A percentile compares a stretch with the other conserved stretches of the same genome.
Conservation (phyloP, 2,888 invertebrate genomes). For the Cylloceria caligata region DNA sequence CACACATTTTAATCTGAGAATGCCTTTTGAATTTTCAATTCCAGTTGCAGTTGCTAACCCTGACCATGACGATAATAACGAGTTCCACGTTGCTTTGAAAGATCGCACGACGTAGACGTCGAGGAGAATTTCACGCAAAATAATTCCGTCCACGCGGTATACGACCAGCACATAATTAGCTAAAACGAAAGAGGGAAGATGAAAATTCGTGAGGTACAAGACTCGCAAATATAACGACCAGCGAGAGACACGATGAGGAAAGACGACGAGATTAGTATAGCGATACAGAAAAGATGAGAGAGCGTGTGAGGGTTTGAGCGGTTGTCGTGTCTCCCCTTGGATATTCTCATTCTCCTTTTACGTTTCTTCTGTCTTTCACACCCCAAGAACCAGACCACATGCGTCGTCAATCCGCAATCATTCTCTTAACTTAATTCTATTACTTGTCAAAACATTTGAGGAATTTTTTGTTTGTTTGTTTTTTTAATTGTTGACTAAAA, state of each 20-base stretch:
- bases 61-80: constrained; percentile 52
- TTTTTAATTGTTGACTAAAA: too few relatives aligned
- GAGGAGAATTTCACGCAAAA: constrained; percentile 58
- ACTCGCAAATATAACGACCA: constrained; percentile 35
- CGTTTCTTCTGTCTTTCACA: not conserved
- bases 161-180: constrained; percentile 52
- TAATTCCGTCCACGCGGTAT: constrained; percentile 52
- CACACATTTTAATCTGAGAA: too few relatives aligned
- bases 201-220: constrained; percentile 16
- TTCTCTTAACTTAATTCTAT: too few relatives aligned
- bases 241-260: constrained; percentile 39
- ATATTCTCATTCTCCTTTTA: not conserved
- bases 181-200: constrained; percentile 42
- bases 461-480: too few relatives aligned
- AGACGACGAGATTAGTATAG: constrained; percentile 49
- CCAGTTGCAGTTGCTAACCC: constrained; percentile 13
- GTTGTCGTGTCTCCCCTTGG: constrained; percentile 2
- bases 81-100: constrained; percentile 39
- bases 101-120: constrained; percentile 35
- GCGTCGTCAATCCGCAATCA: not conserved
- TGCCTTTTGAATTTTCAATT: constrained; percentile 16
- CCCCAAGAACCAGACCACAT: constrained; percentile 7
- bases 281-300: constrained; percentile 24
- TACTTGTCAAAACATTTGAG: too few relatives aligned
- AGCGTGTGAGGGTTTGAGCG: constrained; percentile 22